Evolutionary conservation across 2,888 invertebrate species (phyloP).

Genomic region (Pilophorus perplexus): DNA sequence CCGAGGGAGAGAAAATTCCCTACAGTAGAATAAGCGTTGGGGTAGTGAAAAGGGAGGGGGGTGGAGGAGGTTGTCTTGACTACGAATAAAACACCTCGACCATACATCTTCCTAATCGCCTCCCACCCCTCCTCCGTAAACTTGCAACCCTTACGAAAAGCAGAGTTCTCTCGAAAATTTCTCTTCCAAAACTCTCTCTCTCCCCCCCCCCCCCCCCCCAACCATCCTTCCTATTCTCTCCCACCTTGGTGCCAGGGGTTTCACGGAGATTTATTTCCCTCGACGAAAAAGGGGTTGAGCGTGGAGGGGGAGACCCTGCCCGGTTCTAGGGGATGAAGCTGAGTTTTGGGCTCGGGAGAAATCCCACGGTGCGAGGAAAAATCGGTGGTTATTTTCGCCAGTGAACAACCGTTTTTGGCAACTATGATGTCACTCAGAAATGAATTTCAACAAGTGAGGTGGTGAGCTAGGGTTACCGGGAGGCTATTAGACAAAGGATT

Average conservation of each 20-base stretch:
- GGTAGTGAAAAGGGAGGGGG: not conserved
- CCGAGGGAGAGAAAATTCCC: not conserved
- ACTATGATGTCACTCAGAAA: too few relatives aligned
- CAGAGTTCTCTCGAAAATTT: conserved; percentile 30
- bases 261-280: conserved; percentile 27
- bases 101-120: conserved; percentile 46
- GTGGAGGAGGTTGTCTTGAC: conserved; percentile 41
- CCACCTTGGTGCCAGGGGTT: conserved; percentile 14
- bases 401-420: too few relatives aligned
- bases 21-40: too few relatives aligned
- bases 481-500: too few relatives aligned
- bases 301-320: not conserved
- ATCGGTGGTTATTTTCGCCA: too few relatives aligned
- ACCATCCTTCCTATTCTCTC: not conserved
- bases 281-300: not conserved
- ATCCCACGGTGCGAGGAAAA: too few relatives aligned
- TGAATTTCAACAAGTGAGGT: too few relatives aligned
- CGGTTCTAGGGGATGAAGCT: too few relatives aligned
- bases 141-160: conserved; percentile 23
- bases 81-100: conserved; percentile 45
- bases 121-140: conserved; percentile 9
- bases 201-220: not conserved
- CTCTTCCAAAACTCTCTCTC: conserved; percentile 17
- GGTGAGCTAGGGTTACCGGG: too few relatives aligned
- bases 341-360: too few relatives aligned